These are phyloP conservation scores for Apaloderma vittatum DNA, from an alignment of 2,113 vertebrate genomes.

Conservation along the genomic window DNA sequence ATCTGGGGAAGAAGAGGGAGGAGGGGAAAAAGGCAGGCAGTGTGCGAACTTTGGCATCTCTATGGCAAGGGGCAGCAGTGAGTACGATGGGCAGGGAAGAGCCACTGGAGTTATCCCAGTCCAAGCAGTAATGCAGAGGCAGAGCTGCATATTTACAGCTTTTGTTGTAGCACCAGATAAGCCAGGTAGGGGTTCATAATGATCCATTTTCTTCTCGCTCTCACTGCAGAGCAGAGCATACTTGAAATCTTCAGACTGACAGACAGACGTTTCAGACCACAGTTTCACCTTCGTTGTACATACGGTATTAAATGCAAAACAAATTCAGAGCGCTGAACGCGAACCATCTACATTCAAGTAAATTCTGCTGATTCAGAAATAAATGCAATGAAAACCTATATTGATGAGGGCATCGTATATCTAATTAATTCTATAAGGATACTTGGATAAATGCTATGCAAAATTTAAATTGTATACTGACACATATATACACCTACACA, in stretches of 20 bases:
- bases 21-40: neutral
- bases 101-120: neutral
- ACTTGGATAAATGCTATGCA: neutral
- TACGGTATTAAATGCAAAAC: neutral
- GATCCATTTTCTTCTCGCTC: neutral
- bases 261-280: neutral
- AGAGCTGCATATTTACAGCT: neutral
- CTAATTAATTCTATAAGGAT: neutral
- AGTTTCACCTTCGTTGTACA: neutral
- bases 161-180: neutral
- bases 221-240: neutral
- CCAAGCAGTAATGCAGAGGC: neutral
- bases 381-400: neutral
- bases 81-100: neutral
- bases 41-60: neutral
- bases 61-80: conserved; percentile 50
- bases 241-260: neutral
- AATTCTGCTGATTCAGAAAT: neutral
- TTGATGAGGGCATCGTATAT: fast-evolving
- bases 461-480: neutral
- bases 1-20: neutral
- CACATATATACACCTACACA: neutral
- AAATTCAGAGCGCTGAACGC: neutral
- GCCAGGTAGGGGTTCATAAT: neutral
- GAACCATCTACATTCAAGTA: neutral